Percentiles rank a stretch among this genome's conserved stretches.
phyloP scores from a whole-genome alignment of 1,140 invertebrate genomes.

The Bemisia tabaci region DNA sequence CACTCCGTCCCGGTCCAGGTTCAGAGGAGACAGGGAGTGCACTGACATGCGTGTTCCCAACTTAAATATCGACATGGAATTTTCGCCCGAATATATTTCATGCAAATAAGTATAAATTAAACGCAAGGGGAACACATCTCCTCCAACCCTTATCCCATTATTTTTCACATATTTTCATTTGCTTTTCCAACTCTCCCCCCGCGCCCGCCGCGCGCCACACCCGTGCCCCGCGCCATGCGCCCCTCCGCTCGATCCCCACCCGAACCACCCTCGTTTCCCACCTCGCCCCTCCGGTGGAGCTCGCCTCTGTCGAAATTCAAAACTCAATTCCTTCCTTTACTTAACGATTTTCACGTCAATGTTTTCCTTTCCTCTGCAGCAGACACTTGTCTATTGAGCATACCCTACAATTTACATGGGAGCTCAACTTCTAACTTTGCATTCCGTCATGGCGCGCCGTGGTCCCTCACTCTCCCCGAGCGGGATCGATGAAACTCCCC shows the following conservation, averaged over 20 bases:
- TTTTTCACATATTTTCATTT: neutral
- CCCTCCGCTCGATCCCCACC: neutral
- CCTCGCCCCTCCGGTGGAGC: neutral
- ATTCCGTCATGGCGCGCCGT: too few species aligned
- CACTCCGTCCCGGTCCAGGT: too few species aligned
- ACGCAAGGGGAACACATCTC: neutral
- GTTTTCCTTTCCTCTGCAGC: neutral
- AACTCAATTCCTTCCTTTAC: neutral
- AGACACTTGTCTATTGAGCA: too few species aligned
- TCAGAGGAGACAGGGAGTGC: neutral
- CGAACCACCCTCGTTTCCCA: neutral
- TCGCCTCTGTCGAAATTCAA: slow-evolving; percentile 4
- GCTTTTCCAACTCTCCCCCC: slow-evolving; percentile 1
- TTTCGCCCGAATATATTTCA: neutral
- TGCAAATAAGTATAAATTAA: neutral
- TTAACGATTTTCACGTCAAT: neutral
- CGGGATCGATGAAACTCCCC: too few species aligned
- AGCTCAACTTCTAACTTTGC: too few species aligned
- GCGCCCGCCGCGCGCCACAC: neutral
- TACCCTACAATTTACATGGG: too few species aligned
- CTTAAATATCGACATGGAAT: neutral
- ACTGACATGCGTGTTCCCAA: neutral
- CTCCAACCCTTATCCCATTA: neutral
- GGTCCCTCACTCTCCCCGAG: too few species aligned
- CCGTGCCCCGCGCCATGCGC: neutral